Evolutionary conservation across 2,797 vertebrate species (phyloP).

Genomic region (Parotocinclus haroldoi): DNA sequence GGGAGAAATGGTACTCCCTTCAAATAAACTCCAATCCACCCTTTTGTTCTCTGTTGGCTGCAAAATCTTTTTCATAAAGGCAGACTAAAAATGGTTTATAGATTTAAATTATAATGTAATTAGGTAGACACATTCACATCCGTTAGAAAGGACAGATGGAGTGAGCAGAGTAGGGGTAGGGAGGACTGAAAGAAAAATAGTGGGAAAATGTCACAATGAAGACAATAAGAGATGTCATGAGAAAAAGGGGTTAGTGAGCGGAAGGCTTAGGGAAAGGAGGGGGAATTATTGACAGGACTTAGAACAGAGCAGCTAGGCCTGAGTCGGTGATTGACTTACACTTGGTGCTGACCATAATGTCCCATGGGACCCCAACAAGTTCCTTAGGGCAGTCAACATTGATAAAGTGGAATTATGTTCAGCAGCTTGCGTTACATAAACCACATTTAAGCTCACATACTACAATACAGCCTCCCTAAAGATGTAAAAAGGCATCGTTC

Average conservation of each 20-base stretch:
- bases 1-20: constrained; percentile 1
- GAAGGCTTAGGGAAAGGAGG: constrained; percentile 10
- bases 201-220: not conserved
- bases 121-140: constrained; percentile 48
- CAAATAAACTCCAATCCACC: not conserved
- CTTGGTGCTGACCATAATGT: constrained; percentile 58
- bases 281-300: constrained; percentile 42
- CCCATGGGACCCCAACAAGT: constrained; percentile 44
- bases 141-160: constrained; percentile 36
- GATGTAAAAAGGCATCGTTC: not conserved
- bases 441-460: not conserved
- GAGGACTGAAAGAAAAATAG: constrained; percentile 11
- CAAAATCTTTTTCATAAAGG: constrained; percentile 21
- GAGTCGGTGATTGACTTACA: constrained; percentile 33
- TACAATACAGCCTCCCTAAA: not conserved
- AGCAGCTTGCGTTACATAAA: constrained; percentile 51
- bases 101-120: constrained; percentile 49
- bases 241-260: constrained; percentile 18
- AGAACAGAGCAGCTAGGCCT: constrained; percentile 14
- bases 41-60: constrained; percentile 3
- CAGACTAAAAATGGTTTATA: constrained; percentile 40
- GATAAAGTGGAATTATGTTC: constrained; percentile 24
- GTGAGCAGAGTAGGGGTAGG: constrained; percentile 12
- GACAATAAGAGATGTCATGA: not conserved
- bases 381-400: constrained; percentile 42